Evolutionary conservation across 2,888 invertebrate genomes (phyloP).

Genomic region (Phaedon cochleariae): DNA sequence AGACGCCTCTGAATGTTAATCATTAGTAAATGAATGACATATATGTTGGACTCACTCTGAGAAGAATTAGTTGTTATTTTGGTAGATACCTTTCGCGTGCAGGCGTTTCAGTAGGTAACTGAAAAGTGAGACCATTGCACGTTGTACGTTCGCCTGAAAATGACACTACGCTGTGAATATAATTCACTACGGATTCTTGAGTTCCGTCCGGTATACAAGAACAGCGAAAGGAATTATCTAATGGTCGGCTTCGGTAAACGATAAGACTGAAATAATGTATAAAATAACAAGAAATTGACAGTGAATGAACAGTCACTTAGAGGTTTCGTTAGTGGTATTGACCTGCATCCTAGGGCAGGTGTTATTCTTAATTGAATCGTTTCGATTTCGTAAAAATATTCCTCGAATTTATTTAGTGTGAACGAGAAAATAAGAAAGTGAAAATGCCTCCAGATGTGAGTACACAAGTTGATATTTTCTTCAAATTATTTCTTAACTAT

Average conservation of each 20-base stretch:
- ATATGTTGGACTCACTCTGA: too few relatives aligned
- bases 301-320: conserved; percentile 3
- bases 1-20: too few relatives aligned
- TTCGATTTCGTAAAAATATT: neutral
- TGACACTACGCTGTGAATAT: neutral
- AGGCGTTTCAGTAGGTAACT: too few relatives aligned
- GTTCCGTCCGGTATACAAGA: conserved; percentile 11
- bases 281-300: conserved; percentile 13
- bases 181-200: too few relatives aligned
- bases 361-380: neutral
- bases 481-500: neutral
- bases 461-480: neutral
- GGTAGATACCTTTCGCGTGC: too few relatives aligned
- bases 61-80: too few relatives aligned
- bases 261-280: conserved; percentile 16
- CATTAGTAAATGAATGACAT: too few relatives aligned
- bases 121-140: too few relatives aligned
- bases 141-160: neutral
- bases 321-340: neutral
- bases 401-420: neutral
- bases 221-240: conserved; percentile 23
- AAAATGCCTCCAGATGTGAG: conserved; percentile 31
- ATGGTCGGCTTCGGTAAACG: conserved; percentile 12
- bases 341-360: neutral
- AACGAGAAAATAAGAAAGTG: neutral